These are phyloP conservation scores for Charanyca ferruginea DNA, from an alignment of 2,888 invertebrate species.

Conservation along the genomic window DNA sequence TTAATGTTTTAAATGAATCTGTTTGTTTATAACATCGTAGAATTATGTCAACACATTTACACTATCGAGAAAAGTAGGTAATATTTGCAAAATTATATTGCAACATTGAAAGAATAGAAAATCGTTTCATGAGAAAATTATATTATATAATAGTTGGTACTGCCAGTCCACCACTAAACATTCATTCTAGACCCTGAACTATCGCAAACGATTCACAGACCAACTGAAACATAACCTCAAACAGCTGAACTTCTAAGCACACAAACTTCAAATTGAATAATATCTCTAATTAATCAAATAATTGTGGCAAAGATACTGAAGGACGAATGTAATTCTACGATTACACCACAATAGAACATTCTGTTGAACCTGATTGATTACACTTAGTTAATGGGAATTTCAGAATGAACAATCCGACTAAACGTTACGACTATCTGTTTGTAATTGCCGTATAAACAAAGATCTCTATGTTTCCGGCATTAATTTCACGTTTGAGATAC, in stretches of 20 bases:
- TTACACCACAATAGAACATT: conserved; percentile 61
- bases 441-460: conserved; percentile 75
- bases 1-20: too few species aligned
- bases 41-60: too few species aligned
- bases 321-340: conserved; percentile 62
- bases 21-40: too few species aligned
- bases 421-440: conserved; percentile 68
- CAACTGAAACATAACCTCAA: conserved; percentile 36
- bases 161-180: not conserved
- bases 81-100: not conserved
- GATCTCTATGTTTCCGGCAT: conserved; percentile 66
- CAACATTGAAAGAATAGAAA: not conserved
- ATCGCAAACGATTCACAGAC: conserved; percentile 48
- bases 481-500: conserved; percentile 74
- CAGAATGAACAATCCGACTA: conserved; percentile 72
- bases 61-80: too few species aligned
- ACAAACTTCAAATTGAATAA: conserved; percentile 59
- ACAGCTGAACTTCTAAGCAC: conserved; percentile 42
- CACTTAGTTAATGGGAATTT: conserved; percentile 71
- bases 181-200: conserved; percentile 27
- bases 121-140: too few species aligned
- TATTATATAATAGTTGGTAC: not conserved
- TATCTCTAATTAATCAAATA: conserved; percentile 62
- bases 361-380: conserved; percentile 66
- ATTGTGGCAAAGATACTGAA: conserved; percentile 55